phyloP scores from a whole-genome alignment of 2,113 vertebrate genomes.

The Porphyrio hochstetteri region DNA sequence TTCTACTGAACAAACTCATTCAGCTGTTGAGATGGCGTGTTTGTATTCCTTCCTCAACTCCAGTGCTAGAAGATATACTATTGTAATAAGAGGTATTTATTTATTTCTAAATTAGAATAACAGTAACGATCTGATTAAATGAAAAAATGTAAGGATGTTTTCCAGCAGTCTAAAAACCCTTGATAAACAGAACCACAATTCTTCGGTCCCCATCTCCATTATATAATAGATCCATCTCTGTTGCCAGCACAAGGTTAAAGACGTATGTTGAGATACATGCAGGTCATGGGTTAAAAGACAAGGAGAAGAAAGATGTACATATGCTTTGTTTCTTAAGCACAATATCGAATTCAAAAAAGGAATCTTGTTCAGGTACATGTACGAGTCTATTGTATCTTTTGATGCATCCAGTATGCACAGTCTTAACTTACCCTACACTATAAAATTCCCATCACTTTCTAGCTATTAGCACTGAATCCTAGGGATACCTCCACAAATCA shows the following conservation, averaged over 20 bases:
- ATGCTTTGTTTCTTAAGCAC: neutral
- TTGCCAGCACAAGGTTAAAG: neutral
- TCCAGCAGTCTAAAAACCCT: neutral
- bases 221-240: neutral
- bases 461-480: neutral
- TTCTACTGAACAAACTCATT: slow-evolving; percentile 35
- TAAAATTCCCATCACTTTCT: neutral
- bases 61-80: neutral
- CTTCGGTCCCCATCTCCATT: neutral
- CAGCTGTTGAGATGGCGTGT: neutral
- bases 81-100: neutral
- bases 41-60: neutral
- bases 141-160: neutral
- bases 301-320: neutral
- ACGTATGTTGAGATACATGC: neutral
- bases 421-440: neutral
- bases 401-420: neutral
- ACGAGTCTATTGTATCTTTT: neutral
- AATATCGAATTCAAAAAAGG: neutral
- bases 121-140: neutral
- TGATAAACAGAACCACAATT: neutral
- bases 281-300: neutral
- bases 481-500: neutral
- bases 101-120: neutral
- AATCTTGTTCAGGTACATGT: neutral